A percentile compares a stretch with the other conserved stretches of the same genome.
Evolutionary conservation across 2,797 vertebrate species (phyloP).

Genomic region (Zenarchopterus dispar): DNA sequence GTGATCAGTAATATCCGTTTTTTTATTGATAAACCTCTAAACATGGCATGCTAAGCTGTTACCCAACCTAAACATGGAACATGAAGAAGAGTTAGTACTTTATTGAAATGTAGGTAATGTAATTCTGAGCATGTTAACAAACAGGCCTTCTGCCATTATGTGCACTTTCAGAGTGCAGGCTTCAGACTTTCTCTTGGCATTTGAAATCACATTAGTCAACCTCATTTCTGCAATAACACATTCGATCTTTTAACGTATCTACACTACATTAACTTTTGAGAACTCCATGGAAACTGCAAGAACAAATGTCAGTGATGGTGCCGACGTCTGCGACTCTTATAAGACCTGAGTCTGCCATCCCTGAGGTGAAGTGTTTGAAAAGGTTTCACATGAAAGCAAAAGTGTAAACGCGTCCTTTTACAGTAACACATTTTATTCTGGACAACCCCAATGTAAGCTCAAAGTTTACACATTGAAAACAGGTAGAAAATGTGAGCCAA

Average conservation of each 20-base stretch:
- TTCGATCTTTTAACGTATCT: conserved; percentile 20
- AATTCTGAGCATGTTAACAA: background rate
- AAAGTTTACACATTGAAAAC: conserved; percentile 43
- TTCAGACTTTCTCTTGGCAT: conserved; percentile 2
- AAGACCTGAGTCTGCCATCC: background rate
- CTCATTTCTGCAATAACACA: conserved; percentile 4
- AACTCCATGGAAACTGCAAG: conserved; percentile 9
- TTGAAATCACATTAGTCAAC: conserved; percentile 4
- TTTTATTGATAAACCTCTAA: no score
- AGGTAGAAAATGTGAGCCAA: conserved; percentile 17
- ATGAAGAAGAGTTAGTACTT: background rate
- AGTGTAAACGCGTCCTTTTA: background rate
- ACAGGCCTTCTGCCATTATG: background rate
- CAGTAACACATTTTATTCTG: conserved; percentile 49
- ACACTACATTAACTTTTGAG: conserved; percentile 21
- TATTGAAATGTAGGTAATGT: background rate
- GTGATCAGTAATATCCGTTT: no score
- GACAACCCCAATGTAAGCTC: conserved; percentile 35
- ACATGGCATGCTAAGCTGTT: no score
- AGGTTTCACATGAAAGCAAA: conserved; percentile 17
- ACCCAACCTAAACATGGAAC: no score
- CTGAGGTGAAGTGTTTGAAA: background rate
- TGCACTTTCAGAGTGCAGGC: background rate
- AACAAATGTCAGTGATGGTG: conserved; percentile 3
- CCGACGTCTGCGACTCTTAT: conserved; percentile 9